These are phyloP conservation scores for Chymomyza amoena DNA, from an alignment of 2,888 invertebrate genomes.

Conservation along the genomic window DNA sequence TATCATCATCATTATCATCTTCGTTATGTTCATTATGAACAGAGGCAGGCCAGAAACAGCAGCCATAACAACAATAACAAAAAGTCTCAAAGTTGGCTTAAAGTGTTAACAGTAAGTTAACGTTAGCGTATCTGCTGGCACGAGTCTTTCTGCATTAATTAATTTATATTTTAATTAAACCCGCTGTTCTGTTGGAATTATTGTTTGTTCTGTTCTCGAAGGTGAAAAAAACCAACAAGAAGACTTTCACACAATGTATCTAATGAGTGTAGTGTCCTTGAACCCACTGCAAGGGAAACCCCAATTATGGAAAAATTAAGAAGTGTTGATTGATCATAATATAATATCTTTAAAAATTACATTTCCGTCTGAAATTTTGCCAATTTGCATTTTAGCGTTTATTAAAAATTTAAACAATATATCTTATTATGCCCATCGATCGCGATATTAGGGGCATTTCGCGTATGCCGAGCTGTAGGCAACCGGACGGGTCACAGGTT, in stretches of 20 bases:
- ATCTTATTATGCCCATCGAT: too few relatives aligned
- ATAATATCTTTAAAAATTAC: too few relatives aligned
- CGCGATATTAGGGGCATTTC: too few relatives aligned
- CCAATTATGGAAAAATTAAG: not conserved
- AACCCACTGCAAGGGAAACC: not conserved
- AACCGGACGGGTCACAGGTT: too few relatives aligned
- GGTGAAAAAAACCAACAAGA: not conserved
- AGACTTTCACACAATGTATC: not conserved
- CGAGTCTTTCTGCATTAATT: not conserved
- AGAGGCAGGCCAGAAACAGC: not conserved
- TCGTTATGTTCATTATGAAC: not conserved
- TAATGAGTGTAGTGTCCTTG: not conserved
- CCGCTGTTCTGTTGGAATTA: not conserved
- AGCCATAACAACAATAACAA: not conserved
- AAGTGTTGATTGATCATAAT: not conserved
- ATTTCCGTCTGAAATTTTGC: too few relatives aligned
- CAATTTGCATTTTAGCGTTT: too few relatives aligned
- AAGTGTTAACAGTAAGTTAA: not conserved
- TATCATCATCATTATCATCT: conserved; percentile 21
- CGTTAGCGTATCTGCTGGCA: not conserved
- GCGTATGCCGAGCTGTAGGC: too few relatives aligned
- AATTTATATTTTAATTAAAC: not conserved
- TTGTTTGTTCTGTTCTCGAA: not conserved
- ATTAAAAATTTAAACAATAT: too few relatives aligned
- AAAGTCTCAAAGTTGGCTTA: not conserved